These are phyloP conservation scores for Percopsis omiscomaycus DNA, from an alignment of 2,797 vertebrate species.

Conservation along the genomic window DNA sequence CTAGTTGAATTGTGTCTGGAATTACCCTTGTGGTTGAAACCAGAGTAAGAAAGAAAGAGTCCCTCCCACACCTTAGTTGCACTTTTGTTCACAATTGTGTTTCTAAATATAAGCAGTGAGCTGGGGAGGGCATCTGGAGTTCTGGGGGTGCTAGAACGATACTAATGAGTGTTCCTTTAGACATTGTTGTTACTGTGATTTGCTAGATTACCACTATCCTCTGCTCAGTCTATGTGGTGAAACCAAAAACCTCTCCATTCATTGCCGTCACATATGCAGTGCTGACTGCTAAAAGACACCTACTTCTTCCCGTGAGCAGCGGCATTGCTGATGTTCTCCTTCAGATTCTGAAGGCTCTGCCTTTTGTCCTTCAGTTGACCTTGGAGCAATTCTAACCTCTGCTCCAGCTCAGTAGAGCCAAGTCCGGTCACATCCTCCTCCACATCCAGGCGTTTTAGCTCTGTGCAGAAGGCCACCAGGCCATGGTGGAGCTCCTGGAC, in stretches of 20 bases:
- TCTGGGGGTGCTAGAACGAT: too few relatives aligned
- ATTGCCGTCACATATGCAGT: not conserved
- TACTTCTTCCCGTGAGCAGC: conserved; percentile 66
- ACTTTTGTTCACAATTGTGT: too few relatives aligned
- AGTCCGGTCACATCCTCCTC: conserved; percentile 56
- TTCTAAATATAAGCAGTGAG: too few relatives aligned
- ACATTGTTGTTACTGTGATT: too few relatives aligned
- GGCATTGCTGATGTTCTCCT: conserved; percentile 57
- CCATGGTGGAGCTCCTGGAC: conserved; percentile 73
- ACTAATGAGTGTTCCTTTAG: too few relatives aligned
- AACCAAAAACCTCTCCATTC: not conserved
- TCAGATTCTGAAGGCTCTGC: conserved; percentile 58
- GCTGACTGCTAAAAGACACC: conserved; percentile 15
- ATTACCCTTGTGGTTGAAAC: too few relatives aligned
- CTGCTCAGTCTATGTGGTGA: not conserved
- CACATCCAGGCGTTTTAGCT: conserved; percentile 71
- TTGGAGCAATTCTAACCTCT: conserved; percentile 63
- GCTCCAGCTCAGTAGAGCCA: conserved; percentile 56
- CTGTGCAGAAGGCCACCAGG: conserved; percentile 71
- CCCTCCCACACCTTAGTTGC: too few relatives aligned
- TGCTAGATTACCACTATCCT: conserved; percentile 4
- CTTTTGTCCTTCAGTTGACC: conserved; percentile 68
- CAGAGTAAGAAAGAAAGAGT: too few relatives aligned
- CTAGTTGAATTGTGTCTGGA: too few relatives aligned
- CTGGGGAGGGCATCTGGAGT: too few relatives aligned